Base-by-base conservation (phyloP, 1,140 invertebrate species). In the Musca domestica region DNA sequence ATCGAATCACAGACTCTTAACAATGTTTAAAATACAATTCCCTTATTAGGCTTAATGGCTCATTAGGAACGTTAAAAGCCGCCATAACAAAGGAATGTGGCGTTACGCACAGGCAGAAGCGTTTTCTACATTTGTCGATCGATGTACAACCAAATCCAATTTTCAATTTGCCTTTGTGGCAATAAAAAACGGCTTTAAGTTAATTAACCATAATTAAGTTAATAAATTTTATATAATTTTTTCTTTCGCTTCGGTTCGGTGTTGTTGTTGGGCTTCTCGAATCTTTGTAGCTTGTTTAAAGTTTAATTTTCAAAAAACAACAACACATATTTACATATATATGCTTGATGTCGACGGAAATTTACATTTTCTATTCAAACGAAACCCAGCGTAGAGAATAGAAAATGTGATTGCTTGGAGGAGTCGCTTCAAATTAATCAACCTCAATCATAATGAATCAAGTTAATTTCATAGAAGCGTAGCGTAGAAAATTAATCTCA, bases 151-250 rank as follows among this genome's bases (percentile, higher is more conserved):
- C 34, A 27, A 61, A 61, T 61, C 56, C 56, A 61, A 61, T 58
- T n/a, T 58, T 58, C 54, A 58, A 58, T 61, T 61, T 61, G 20
- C 20, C n/a, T 34, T 61, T 61, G 56, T 61, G 56, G 56, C 56
- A 61, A 61, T 61, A 61, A 61, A 61, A 61, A 61, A 17, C 56
- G n/a, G 52, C 17, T 61, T 61, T 61, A 19, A 61, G 56, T 61
- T 61, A 61, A 61, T 61, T 61, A 61, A 61, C 27, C 56, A 30
- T 61, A 61, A 61, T 61, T 61, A 61, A 61, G 27, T 34, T 61
- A 61, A 61, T 61, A 61, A 61, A 61, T 61, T 61, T 61, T 19
- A 30, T 9, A 10, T 10, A 30, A 27, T 34, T 41, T 34, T 34
- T 61, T 41, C 34, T 9, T 41, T 61, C 27, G 19, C 10, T 61